phyloP scores from a whole-genome alignment of 2,797 vertebrate species.

The Myoxocephalus aenaeus region DNA sequence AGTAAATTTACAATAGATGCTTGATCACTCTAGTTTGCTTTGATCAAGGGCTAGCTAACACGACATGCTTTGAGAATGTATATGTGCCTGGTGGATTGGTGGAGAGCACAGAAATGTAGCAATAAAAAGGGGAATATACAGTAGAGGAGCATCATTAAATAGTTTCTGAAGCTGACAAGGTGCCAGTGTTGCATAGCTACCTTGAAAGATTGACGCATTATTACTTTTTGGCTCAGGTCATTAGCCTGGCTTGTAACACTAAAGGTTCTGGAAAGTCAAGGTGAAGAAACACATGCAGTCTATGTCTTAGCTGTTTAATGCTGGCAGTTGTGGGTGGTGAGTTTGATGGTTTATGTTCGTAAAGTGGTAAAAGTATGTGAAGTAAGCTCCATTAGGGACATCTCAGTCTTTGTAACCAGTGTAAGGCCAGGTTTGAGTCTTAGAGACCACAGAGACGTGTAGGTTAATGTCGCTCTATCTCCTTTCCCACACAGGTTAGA shows the following conservation, averaged over 20 bases:
- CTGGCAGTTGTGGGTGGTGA: conserved; percentile 6
- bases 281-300: conserved; percentile 2
- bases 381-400: background rate
- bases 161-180: background rate
- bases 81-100: background rate
- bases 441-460: conserved; percentile 32
- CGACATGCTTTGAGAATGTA: background rate
- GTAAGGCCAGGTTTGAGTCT: conserved; percentile 23
- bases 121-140: conserved; percentile 4
- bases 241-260: background rate
- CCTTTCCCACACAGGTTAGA: conserved; percentile 48
- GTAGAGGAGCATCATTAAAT: background rate
- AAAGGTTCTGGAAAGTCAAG: background rate
- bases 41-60: background rate
- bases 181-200: background rate
- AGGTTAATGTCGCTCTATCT: conserved; percentile 35
- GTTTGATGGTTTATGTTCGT: conserved; percentile 34
- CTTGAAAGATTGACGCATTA: background rate
- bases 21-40: background rate
- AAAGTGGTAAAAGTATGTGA: conserved; percentile 31
- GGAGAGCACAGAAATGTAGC: background rate
- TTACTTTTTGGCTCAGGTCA: background rate
- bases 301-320: conserved; percentile 4
- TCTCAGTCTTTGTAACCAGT: conserved; percentile 22
- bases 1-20: background rate